Evolutionary conservation across 2,113 vertebrate species (phyloP).

Genomic region (Petaurus breviceps): DNA sequence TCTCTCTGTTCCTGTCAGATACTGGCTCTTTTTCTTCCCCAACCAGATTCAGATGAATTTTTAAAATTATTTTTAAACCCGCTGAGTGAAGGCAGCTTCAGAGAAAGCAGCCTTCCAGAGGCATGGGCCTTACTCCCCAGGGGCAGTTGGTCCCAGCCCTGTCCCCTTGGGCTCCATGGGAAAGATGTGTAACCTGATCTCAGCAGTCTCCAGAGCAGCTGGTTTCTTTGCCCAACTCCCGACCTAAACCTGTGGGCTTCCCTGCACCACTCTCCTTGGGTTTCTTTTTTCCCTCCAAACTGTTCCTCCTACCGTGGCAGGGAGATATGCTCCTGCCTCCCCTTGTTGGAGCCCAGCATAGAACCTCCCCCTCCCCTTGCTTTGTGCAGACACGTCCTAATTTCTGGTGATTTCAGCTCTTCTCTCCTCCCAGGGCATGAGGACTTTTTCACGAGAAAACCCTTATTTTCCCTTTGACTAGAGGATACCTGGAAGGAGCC

Average conservation of each 20-base stretch:
- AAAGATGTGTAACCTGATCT: background rate
- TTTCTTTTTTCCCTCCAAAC: background rate
- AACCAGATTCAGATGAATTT: background rate
- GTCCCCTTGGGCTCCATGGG: background rate
- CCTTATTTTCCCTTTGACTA: background rate
- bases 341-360: background rate
- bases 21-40: background rate
- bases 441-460: background rate
- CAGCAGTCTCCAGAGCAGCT: background rate
- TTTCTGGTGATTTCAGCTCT: background rate
- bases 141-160: background rate
- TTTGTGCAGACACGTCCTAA: background rate
- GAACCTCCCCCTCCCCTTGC: background rate
- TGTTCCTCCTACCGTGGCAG: background rate
- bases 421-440: background rate
- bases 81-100: background rate
- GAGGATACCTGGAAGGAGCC: rapidly evolving
- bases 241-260: background rate
- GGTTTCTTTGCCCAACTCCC: slow-evolving; percentile 45
- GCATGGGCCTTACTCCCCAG: background rate
- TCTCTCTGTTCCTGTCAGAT: background rate
- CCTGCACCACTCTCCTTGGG: background rate
- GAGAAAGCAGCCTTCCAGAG: background rate
- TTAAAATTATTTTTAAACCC: background rate
- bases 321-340: background rate